Evolutionary conservation across 2,113 vertebrate genomes (phyloP).

Genomic region (Sialia sialis): DNA sequence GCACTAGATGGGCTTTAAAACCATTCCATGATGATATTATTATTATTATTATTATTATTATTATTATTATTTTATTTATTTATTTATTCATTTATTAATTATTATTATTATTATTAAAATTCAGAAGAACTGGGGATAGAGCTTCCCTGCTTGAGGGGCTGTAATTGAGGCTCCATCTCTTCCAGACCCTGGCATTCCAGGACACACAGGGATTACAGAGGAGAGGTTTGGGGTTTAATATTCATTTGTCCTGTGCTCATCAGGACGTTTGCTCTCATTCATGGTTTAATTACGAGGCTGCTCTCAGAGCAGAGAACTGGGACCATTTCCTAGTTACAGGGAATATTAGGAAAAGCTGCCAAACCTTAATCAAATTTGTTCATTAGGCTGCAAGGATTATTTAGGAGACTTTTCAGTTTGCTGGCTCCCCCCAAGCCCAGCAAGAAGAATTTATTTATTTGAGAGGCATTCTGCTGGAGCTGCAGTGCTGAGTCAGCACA

Average conservation of each 20-base stretch:
- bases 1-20: not conserved
- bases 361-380: conserved; percentile 34
- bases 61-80: too few species aligned
- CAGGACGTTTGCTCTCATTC: not conserved
- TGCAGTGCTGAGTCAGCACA: not conserved
- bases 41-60: too few species aligned
- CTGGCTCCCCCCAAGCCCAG: not conserved
- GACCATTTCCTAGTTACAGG: not conserved
- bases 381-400: conserved; percentile 9
- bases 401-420: not conserved
- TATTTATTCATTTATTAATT: too few species aligned
- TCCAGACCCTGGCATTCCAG: accelerated
- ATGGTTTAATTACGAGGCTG: not conserved
- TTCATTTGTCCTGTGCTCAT: not conserved
- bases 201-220: not conserved
- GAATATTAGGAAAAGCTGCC: not conserved
- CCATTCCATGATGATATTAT: too few species aligned
- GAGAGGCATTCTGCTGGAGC: not conserved
- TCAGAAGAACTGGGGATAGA: not conserved
- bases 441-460: not conserved
- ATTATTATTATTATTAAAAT: too few species aligned
- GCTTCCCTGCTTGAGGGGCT: accelerated
- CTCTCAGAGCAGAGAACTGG: not conserved
- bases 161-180: accelerated
- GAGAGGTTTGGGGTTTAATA: not conserved